A percentile compares a stretch with the other conserved stretches of the same genome.
phyloP scores from a whole-genome alignment of 2,888 invertebrate species.

The Trachelus tabidus region DNA sequence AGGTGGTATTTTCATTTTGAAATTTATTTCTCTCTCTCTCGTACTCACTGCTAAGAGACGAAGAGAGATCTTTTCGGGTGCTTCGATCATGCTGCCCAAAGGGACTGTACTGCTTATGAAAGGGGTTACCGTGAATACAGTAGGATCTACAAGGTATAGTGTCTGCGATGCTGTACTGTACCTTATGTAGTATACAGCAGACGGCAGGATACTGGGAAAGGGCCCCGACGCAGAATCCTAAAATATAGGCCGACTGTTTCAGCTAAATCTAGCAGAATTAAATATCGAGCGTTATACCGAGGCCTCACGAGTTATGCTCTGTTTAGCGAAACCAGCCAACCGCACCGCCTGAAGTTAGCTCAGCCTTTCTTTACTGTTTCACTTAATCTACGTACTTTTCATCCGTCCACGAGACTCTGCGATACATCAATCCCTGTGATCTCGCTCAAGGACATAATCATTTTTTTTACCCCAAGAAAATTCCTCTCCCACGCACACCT shows the following conservation, averaged over 20 bases:
- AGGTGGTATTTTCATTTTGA: background rate
- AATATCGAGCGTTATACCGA: slow-evolving; percentile 26
- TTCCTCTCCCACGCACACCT: no score
- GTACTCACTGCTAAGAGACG: background rate
- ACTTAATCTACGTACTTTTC: background rate
- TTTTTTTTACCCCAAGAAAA: background rate
- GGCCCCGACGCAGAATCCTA: background rate
- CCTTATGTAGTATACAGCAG: background rate
- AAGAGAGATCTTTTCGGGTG: background rate
- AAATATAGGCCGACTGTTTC: slow-evolving; percentile 12
- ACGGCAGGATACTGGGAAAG: background rate
- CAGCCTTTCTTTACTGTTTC: background rate
- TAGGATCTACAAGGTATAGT: background rate
- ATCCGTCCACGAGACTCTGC: background rate
- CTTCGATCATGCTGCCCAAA: background rate
- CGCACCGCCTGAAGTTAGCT: background rate
- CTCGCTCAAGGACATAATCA: background rate
- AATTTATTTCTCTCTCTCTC: background rate
- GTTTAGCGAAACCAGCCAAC: slow-evolving; percentile 13
- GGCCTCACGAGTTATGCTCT: slow-evolving; percentile 18
- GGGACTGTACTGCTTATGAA: background rate
- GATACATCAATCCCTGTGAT: background rate
- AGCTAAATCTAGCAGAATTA: slow-evolving; percentile 48
- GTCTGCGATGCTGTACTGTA: background rate
- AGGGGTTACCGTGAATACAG: background rate